Evolutionary conservation across 2,888 invertebrate genomes (phyloP).

Genomic region (Flexamia atlantica): DNA sequence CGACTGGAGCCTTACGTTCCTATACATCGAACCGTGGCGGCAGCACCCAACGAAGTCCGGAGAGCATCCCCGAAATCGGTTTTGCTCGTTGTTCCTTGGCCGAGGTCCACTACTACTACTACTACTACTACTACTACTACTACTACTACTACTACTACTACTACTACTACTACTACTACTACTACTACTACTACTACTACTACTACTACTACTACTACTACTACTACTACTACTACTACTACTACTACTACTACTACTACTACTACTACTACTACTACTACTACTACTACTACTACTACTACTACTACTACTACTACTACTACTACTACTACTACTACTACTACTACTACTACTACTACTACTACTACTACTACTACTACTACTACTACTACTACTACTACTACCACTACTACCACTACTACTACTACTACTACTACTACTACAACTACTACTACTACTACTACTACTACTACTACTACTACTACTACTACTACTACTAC

Average conservation of each 20-base stretch:
- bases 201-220: constrained; percentile 55
- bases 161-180: constrained; percentile 60
- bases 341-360: constrained; percentile 44
- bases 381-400: constrained; percentile 51
- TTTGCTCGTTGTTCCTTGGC: too few species aligned
- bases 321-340: constrained; percentile 56
- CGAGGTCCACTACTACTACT: not conserved
- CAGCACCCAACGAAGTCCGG: too few species aligned
- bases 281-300: constrained; percentile 51
- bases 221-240: constrained; percentile 61
- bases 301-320: constrained; percentile 52
- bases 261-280: constrained; percentile 55
- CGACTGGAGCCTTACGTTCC: too few species aligned
- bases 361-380: constrained; percentile 48
- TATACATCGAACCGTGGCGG: too few species aligned
- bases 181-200: constrained; percentile 28
- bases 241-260: constrained; percentile 60
- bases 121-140: constrained; percentile 34
- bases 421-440: constrained; percentile 44
- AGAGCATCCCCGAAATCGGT: too few species aligned
- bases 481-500: constrained; percentile 54
- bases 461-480: constrained; percentile 54
- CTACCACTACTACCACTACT: constrained; percentile 35
- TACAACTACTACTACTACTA: constrained; percentile 45
- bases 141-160: constrained; percentile 34